Base-by-base conservation (phyloP, 1,140 invertebrate species). In the Leguminivora glycinivorella region DNA sequence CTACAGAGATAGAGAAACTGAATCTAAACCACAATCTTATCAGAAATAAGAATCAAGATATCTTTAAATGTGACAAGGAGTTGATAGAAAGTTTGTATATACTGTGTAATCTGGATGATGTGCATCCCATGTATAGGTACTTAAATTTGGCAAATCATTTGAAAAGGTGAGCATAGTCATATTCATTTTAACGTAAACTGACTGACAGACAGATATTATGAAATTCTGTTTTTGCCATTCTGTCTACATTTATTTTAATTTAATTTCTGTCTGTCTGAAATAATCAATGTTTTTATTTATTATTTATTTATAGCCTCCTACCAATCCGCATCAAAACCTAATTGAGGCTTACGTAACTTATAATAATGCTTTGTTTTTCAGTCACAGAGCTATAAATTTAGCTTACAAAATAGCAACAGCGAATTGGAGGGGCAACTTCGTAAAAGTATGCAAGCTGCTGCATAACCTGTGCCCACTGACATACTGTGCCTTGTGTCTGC, bases 11-110 rank as follows among this genome's bases (percentile, higher is more conserved):
- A 56, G 71, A 75, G 75, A 12, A 78, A 40, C 25, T 81, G 4
- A 70, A 67, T 25, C 19, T 10, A 2, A 68, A 68, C 40, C 17
- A 82, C 2, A 74, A 71, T 17, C 58, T 43, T 29, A 63, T 81
- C 43, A 73, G 77, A 9, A 56, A 84, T 34, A 72, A 81, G 43
- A 77, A 80, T 12, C 56, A 71, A 12, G 67, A 73, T 56, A 71
- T 72, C n/a, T 40, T 79, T 1, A 71, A 12, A 9, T 79, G 74
- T 77, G 86, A 92, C 70, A 77, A 82, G 70, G 74, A 79, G 0
- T 73, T 91, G 1, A 70, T 92, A 24, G 94, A 95, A 80, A 89
- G 92, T 56, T 77, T 94, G 10, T 94, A 95, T 77, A 83, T 95
- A 69, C 78, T 95, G 34, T 88, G 93, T 69, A 93, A 94, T 84